Base-by-base conservation (phyloP, 2,888 invertebrate genomes). In the Ichneumoninae sp. region DNA sequence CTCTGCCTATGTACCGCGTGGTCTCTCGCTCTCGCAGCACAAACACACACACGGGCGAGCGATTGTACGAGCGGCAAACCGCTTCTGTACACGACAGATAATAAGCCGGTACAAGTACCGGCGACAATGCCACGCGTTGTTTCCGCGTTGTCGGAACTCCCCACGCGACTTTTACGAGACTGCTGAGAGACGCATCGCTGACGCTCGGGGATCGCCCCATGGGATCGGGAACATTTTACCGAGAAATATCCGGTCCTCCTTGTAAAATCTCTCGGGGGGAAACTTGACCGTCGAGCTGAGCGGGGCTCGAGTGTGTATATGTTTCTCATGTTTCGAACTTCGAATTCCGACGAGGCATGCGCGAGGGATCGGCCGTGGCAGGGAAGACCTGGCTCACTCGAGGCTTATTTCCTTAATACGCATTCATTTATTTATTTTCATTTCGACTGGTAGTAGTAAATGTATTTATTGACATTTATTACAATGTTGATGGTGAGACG, bases 111-210 rank as follows among this genome's bases (percentile, higher is more conserved):
- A 84, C 82, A 83, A 74, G 82, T 80, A 70, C 87, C 78, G 80
- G 82, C 89, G 88, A 91, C 90, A 91, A 90, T 90, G 90, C 87
- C 87, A 86, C 65, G 75, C 89, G 88, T 91, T 91, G 91, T 92
- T 92, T 92, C 92, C 92, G 91, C 90, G 87, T 92, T 89, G 89
- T 86, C 80, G 71, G 83, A 85, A 82, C 81, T 83, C 83, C 70
- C 69, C 76, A 30, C 77, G 40, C 62, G 16, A 33, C 33, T 57
- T 10, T 57, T 57, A 26, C 57, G 13, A 26, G 30, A 36, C 52
- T 6, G 50, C 54, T 62, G 71, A 30, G 77, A 71, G 71, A 71
- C 66, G 33, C 22, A 44, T 13, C 47, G 62, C 10, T 66, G 40
- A 40, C 40, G 40, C 36, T 66, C 66, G 36, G 19, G 36, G 1